phyloP scores from a whole-genome alignment of 2,797 vertebrate species.

The Mormyrus proboscirostris region DNA sequence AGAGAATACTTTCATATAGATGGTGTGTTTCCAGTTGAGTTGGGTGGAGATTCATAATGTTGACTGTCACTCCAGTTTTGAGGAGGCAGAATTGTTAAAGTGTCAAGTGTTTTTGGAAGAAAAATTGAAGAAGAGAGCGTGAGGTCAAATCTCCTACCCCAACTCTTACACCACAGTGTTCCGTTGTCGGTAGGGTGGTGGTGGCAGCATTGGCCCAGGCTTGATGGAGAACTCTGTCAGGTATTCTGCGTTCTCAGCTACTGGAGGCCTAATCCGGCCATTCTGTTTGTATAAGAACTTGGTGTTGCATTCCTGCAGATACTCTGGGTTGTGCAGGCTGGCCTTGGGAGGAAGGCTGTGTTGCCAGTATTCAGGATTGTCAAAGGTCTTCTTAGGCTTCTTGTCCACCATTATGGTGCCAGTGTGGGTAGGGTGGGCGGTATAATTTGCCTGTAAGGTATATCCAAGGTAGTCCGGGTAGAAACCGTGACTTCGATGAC shows the following conservation, averaged over 20 bases:
- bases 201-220: slow-evolving; percentile 82
- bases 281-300: slow-evolving; percentile 99
- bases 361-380: slow-evolving; percentile 99
- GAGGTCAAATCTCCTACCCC: slow-evolving; percentile 11
- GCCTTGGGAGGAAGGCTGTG: slow-evolving; percentile 93
- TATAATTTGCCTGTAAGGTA: slow-evolving; percentile 43
- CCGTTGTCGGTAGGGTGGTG: slow-evolving; percentile 93
- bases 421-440: slow-evolving; percentile 59
- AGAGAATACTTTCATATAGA: background rate
- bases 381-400: slow-evolving; percentile 90
- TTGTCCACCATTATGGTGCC: slow-evolving; percentile 70
- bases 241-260: slow-evolving; percentile 92
- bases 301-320: slow-evolving; percentile 98
- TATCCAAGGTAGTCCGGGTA: slow-evolving; percentile 56
- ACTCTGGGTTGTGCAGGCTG: slow-evolving; percentile 88
- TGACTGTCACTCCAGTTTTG: slow-evolving; percentile 32
- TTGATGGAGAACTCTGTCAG: slow-evolving; percentile 89
- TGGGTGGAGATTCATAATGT: background rate
- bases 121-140: slow-evolving; percentile 22
- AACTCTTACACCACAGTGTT: slow-evolving; percentile 88
- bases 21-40: background rate
- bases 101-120: slow-evolving; percentile 30
- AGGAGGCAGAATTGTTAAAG: slow-evolving; percentile 26
- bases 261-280: slow-evolving; percentile 79
- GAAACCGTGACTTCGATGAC: slow-evolving; percentile 62